A percentile compares a stretch with the other conserved stretches of the same genome.
phyloP scores from a whole-genome alignment of 2,888 invertebrate species.

The Lycaena phlaeas region DNA sequence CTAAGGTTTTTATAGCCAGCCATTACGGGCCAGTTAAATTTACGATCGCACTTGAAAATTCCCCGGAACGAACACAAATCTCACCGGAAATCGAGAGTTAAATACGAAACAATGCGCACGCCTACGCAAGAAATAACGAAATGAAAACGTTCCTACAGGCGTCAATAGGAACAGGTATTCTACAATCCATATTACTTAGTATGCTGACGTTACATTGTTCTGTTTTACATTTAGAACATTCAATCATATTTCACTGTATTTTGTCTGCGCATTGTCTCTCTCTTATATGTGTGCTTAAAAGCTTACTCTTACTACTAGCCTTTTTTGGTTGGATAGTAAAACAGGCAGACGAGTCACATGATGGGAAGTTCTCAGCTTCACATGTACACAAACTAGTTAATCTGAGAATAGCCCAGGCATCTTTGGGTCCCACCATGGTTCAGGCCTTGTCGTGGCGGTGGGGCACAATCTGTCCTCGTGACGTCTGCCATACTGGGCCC shows the following conservation, averaged over 20 bases:
- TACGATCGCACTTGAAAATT: slow-evolving; percentile 30
- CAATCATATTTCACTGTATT: not conserved
- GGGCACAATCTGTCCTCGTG: too few species aligned
- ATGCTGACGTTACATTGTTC: not conserved
- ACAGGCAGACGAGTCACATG: too few species aligned
- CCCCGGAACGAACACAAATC: slow-evolving; percentile 40
- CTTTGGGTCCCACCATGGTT: too few species aligned
- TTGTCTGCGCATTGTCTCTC: too few species aligned
- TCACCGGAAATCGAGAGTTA: slow-evolving; percentile 52
- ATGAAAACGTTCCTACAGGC: slow-evolving; percentile 1
- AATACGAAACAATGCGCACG: slow-evolving; percentile 41
- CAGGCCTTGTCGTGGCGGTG: too few species aligned
- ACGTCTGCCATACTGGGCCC: too few species aligned
- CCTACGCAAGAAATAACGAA: slow-evolving; percentile 6
- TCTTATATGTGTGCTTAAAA: too few species aligned
- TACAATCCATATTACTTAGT: not conserved
- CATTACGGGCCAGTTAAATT: slow-evolving; percentile 27
- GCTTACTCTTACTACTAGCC: too few species aligned
- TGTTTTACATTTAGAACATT: not conserved
- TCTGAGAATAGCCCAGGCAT: too few species aligned
- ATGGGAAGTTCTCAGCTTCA: too few species aligned
- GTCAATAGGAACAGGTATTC: not conserved
- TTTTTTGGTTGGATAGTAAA: too few species aligned
- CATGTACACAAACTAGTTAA: too few species aligned
- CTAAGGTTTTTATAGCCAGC: slow-evolving; percentile 7